Evolutionary conservation across 2,888 invertebrate genomes (phyloP).

Genomic region (Andrena camellia): DNA sequence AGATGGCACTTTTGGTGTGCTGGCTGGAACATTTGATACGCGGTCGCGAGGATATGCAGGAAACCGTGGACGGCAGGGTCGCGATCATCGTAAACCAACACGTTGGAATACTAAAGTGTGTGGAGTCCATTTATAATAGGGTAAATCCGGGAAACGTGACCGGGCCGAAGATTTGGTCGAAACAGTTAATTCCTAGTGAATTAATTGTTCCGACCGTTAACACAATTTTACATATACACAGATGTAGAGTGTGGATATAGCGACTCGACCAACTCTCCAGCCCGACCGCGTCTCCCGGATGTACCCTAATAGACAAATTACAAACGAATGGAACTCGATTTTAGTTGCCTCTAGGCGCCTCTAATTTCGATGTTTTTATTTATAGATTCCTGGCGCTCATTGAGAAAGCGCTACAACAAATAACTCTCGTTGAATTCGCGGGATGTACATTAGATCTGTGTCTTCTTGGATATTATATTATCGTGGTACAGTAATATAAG

Average conservation of each 20-base stretch:
- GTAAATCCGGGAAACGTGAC: no score
- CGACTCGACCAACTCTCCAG: no score
- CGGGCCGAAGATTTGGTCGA: no score
- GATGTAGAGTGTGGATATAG: no score
- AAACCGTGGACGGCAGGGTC: constrained; percentile 29
- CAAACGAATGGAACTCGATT: background rate
- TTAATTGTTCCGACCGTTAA: no score
- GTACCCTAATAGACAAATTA: no score
- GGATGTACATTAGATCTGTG: constrained; percentile 80
- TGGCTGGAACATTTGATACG: constrained; percentile 58
- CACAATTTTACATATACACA: no score
- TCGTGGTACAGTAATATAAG: constrained; percentile 70
- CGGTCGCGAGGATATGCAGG: constrained; percentile 11
- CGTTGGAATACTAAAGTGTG: constrained; percentile 52
- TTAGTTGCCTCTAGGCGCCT: background rate
- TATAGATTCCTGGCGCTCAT: background rate
- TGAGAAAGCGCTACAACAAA: background rate
- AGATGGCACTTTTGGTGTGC: constrained; percentile 60
- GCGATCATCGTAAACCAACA: constrained; percentile 60
- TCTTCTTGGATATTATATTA: constrained; percentile 78
- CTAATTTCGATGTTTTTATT: background rate
- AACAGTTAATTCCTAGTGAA: no score
- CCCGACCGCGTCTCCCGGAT: no score
- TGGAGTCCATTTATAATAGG: background rate
- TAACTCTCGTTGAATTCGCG: constrained; percentile 30